phyloP scores from a whole-genome alignment of 2,113 vertebrate species.

The Sylvietta virens region DNA sequence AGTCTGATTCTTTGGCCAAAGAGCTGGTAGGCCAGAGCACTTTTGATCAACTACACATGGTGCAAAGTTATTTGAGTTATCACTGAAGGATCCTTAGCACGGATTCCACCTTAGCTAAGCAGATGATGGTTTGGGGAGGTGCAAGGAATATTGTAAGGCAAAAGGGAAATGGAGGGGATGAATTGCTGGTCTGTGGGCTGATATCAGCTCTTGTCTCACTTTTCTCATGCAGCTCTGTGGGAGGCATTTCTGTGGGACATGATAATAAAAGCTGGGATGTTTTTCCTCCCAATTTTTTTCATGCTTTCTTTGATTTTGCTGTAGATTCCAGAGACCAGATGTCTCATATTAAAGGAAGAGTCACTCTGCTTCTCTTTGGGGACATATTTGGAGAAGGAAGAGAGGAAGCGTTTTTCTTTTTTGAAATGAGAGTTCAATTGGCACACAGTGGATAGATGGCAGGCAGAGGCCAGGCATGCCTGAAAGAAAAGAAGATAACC shows the following conservation, averaged over 20 bases:
- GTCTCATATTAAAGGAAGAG: conserved; percentile 22
- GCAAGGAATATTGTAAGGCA: background rate
- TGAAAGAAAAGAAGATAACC: background rate
- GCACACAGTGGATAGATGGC: background rate
- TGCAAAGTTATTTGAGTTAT: background rate
- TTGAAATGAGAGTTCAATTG: background rate
- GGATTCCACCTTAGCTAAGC: background rate
- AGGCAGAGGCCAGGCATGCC: background rate
- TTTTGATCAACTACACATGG: background rate
- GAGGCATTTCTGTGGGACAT: background rate
- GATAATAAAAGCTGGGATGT: background rate
- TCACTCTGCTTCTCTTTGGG: background rate
- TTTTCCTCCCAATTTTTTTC: background rate
- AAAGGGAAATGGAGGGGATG: background rate
- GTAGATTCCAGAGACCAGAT: conserved; percentile 18
- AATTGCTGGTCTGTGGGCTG: background rate
- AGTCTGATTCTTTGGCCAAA: background rate
- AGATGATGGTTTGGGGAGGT: background rate
- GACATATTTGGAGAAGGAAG: background rate
- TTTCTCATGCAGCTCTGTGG: background rate
- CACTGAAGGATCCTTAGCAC: background rate
- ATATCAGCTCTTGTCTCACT: background rate
- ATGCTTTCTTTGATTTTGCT: conserved; percentile 13
- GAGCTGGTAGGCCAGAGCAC: background rate
- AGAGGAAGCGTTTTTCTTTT: background rate